Base-by-base conservation (phyloP, 2,113 vertebrate genomes). In the Carettochelys insculpta region DNA sequence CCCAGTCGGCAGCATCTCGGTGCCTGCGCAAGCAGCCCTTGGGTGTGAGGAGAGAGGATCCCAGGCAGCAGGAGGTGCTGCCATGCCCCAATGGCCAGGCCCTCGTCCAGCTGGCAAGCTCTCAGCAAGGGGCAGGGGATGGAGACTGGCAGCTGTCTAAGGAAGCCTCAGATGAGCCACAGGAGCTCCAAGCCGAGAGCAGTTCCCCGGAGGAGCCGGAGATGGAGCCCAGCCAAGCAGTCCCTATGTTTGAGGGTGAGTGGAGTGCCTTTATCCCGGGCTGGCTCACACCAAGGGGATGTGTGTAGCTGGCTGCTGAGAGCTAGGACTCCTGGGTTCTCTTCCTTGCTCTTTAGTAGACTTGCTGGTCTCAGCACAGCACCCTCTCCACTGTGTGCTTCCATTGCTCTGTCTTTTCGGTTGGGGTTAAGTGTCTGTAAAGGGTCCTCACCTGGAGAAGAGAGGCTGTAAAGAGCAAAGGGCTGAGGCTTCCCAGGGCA, bases 171-270 rank as follows among this genome's bases (percentile, higher is more conserved):
- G 52, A 87, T 12, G 82, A 93, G 43, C 5, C 4, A 0, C 85
- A 78, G 24, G 92, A 94, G 68, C 16, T 13, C 29, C 47, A 29
- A 16, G 80, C 41, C 0, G 52, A 52, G n/a, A 50, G 17, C 0
- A 2, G 24, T 0, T 48, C 75, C 48, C 56, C 3, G 3, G 73
- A 82, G 17, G 90, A 96, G 12, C 53, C 1, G 3, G 86, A 51
- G 5, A 90, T 86, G 1, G 34, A 94, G 51, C 90, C 96, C 12
- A 82, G 51, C 82, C 91, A 4, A 47, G 92, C 5, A 45, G 97
- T 73, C 87, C 97, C 97, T 2, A 98, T 98, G 86, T 99, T 99
- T 93, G 98, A 99, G 97, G 98, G 99, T 99, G 93, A 96, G 98
- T 84, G 71, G 29, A 27, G 54, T 0, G 0, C 6, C 41, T 34